A percentile compares a stretch with the other conserved stretches of the same genome.
These are phyloP conservation scores for Epizoanthus stellaris DNA, from an alignment of 92 coral and sea anemone species.

Conservation along the genomic window DNA sequence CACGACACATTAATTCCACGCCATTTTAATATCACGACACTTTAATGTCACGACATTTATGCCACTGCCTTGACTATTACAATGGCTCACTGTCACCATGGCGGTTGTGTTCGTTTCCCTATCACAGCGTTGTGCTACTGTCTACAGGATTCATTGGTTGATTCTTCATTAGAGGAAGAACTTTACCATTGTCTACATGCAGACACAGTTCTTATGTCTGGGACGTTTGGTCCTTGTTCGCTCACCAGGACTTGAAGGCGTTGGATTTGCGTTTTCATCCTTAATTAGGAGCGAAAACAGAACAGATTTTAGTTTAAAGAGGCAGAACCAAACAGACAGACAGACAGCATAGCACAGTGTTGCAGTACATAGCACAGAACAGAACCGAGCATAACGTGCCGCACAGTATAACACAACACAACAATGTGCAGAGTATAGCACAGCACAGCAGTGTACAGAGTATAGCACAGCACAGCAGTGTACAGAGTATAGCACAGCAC, in stretches of 20 bases:
- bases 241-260: neutral
- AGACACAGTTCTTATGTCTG: neutral
- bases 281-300: neutral
- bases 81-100: too few species aligned
- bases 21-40: too few species aligned
- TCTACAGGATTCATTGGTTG: neutral
- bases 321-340: neutral
- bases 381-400: conserved; percentile 1
- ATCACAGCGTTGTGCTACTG: neutral
- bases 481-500: conserved; percentile 37
- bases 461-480: conserved; percentile 13
- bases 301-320: neutral
- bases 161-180: neutral
- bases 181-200: neutral
- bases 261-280: conserved; percentile 21
- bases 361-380: neutral
- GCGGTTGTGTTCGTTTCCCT: neutral
- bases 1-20: too few species aligned
- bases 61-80: too few species aligned
- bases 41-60: too few species aligned
- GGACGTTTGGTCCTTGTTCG: neutral
- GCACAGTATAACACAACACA: conserved; percentile 35
- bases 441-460: neutral
- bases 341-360: neutral
- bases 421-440: neutral